A percentile compares a stretch with the other conserved stretches of the same genome.
phyloP scores from a whole-genome alignment of 2,797 vertebrate species.

The Anguilla pacifica region DNA sequence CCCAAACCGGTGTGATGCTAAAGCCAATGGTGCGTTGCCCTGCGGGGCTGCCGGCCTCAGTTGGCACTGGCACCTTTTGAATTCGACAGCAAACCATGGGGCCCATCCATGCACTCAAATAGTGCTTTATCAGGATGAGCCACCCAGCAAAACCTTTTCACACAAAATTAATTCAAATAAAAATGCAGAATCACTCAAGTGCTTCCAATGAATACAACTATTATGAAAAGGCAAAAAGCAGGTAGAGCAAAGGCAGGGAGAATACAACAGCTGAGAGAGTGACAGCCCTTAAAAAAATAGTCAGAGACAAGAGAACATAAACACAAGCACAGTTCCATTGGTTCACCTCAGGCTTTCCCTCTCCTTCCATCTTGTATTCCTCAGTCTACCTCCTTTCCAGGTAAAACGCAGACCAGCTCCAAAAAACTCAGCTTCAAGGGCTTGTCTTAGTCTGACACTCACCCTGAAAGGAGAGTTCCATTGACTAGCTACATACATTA shows the following conservation, averaged over 20 bases:
- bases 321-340: background rate
- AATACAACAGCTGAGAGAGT: background rate
- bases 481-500: background rate
- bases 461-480: background rate
- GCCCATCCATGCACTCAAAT: background rate
- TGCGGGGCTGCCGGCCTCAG: background rate
- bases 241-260: background rate
- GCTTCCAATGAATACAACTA: background rate
- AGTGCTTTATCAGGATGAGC: background rate
- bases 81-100: background rate
- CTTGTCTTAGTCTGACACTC: background rate
- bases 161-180: background rate
- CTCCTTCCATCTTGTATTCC: background rate
- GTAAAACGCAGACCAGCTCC: background rate
- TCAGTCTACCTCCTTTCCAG: background rate
- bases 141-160: background rate
- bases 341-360: background rate
- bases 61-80: background rate
- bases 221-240: background rate
- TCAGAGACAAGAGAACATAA: background rate
- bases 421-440: background rate
- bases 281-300: slow-evolving; percentile 50
- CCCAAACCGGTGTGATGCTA: background rate
- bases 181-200: background rate
- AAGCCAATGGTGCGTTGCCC: background rate